phyloP scores from a whole-genome alignment of 2,888 invertebrate species.

The Hirtodrosophila alboralis region DNA sequence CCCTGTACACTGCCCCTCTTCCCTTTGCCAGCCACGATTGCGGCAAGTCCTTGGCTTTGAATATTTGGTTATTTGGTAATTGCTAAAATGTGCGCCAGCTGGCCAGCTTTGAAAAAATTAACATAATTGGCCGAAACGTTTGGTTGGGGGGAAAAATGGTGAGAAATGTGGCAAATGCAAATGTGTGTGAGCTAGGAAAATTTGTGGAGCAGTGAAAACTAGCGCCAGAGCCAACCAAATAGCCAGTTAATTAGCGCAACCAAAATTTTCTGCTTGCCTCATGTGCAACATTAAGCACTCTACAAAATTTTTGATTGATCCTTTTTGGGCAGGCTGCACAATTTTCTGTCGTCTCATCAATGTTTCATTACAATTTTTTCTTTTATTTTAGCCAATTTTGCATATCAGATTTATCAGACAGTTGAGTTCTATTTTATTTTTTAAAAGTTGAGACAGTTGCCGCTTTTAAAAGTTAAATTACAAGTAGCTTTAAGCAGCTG shows the following conservation, averaged over 20 bases:
- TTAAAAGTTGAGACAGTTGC: slow-evolving; percentile 1
- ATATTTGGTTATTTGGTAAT: slow-evolving; percentile 61
- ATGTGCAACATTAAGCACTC: slow-evolving; percentile 32
- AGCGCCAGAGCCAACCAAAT: slow-evolving; percentile 9
- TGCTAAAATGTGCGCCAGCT: slow-evolving; percentile 64
- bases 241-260: slow-evolving; percentile 53
- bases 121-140: slow-evolving; percentile 64
- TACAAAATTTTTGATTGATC: slow-evolving; percentile 44
- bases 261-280: slow-evolving; percentile 21
- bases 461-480: slow-evolving; percentile 25
- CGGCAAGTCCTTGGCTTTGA: slow-evolving; percentile 52
- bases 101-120: slow-evolving; percentile 63
- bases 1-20: too few relatives aligned
- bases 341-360: slow-evolving; percentile 42
- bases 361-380: slow-evolving; percentile 31
- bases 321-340: neutral
- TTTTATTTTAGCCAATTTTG: slow-evolving; percentile 3
- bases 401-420: slow-evolving; percentile 4
- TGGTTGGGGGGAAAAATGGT: slow-evolving; percentile 12
- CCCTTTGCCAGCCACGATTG: neutral
- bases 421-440: slow-evolving; percentile 8
- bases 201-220: slow-evolving; percentile 19
- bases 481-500: slow-evolving; percentile 1
- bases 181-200: slow-evolving; percentile 31
- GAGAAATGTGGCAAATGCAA: slow-evolving; percentile 33